Evolutionary conservation across 1,140 invertebrate genomes (phyloP).

Genomic region (Brachionus paranguensis): DNA sequence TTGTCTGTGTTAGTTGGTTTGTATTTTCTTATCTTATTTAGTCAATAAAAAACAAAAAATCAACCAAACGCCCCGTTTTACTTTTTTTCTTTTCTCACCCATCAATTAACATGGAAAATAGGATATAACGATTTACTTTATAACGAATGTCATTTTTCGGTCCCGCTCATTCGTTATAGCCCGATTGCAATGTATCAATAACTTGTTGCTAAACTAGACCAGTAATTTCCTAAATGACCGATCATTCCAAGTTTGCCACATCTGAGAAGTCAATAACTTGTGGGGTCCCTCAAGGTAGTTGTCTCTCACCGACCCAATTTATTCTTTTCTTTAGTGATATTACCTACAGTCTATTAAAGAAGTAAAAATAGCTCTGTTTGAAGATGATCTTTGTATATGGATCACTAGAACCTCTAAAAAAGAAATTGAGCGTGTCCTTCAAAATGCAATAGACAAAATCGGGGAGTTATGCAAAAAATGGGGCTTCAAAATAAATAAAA

Average conservation of each 20-base stretch:
- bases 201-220: neutral
- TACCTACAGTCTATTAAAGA: neutral
- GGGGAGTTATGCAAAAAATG: too few species aligned
- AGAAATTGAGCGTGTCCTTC: neutral
- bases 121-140: too few species aligned
- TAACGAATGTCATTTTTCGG: too few species aligned
- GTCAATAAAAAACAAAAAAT: too few species aligned
- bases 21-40: too few species aligned
- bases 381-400: neutral
- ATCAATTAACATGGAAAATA: too few species aligned
- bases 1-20: too few species aligned
- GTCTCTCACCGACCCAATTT: neutral
- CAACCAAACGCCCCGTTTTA: too few species aligned
- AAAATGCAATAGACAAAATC: too few species aligned
- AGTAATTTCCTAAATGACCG: neutral
- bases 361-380: neutral
- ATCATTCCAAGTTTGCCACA: neutral
- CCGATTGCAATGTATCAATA: too few species aligned
- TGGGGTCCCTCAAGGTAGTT: slow-evolving; percentile 20
- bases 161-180: too few species aligned
- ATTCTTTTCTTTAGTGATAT: neutral
- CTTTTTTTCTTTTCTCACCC: too few species aligned
- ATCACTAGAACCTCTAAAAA: neutral
- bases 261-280: neutral
- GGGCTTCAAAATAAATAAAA: neutral